These are phyloP conservation scores for Chionis minor DNA, from an alignment of 2,113 vertebrate genomes.

Conservation along the genomic window DNA sequence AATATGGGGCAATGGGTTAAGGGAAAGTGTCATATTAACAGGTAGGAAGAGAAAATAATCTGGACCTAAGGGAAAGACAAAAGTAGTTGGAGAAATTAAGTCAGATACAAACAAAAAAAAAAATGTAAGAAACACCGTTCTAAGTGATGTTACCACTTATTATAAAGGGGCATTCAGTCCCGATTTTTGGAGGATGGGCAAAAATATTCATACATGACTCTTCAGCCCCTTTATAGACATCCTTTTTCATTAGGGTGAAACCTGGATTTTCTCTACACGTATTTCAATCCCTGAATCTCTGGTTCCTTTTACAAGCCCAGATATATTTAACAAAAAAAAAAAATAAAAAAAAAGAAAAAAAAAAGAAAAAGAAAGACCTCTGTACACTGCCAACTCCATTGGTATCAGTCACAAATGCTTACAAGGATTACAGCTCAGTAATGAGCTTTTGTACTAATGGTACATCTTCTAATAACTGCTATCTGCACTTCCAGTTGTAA, in stretches of 20 bases:
- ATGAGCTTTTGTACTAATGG: constrained; percentile 58
- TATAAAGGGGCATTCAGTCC: background rate
- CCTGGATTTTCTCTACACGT: background rate
- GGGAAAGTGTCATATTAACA: background rate
- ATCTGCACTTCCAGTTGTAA: constrained; percentile 56
- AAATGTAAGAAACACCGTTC: background rate
- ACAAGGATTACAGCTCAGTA: background rate
- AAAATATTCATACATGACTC: background rate
- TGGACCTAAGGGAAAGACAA: background rate
- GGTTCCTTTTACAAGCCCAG: background rate
- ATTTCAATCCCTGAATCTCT: background rate
- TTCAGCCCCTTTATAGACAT: background rate
- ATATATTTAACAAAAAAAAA: background rate
- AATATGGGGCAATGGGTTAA: background rate
- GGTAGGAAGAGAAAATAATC: background rate
- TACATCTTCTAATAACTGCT: constrained; percentile 59
- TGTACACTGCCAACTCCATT: background rate
- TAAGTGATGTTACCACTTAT: background rate
- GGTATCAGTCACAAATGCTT: constrained; percentile 51
- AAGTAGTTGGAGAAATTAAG: background rate
- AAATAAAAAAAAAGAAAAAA: background rate
- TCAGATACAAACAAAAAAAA: background rate
- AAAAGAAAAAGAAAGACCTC: background rate
- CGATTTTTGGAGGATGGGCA: background rate
- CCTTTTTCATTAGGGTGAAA: background rate